Base-by-base conservation (phyloP, 2,113 vertebrate genomes). In the Oryzias woworae region DNA sequence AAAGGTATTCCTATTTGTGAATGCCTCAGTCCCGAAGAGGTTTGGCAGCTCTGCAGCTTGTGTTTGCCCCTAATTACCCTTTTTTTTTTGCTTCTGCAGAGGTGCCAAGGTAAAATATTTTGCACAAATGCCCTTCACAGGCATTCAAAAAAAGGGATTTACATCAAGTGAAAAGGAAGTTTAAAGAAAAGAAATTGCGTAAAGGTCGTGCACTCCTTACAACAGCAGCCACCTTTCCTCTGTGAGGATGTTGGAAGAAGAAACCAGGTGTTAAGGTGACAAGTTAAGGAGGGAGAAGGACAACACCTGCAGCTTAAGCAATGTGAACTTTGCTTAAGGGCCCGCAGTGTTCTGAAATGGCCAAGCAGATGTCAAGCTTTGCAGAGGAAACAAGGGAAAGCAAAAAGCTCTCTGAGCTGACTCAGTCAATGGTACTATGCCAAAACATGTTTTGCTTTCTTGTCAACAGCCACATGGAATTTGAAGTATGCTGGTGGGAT, bases 311-410 rank as follows among this genome's bases (percentile, higher is more conserved):
- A 84, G 87, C 88, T 89, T 87, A 91, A 91, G 88, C 87, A 88
- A 89, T 88, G 82, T 70, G 60, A 75, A 69, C 62, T 84, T 89
- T 86, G 88, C 88, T 85, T 82, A 87, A 79, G 76, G 80, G 71
- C 83, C 85, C 69, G 49, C 50, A 71, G 78, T 69, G 54, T 82
- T 90, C 86, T 87, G 71, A 85, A 85, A 92, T 86, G 87, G 66
- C 86, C 87, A 91, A 90, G 91, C 91, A 85, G 77, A 91, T 91
- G 88, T 87, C 82, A 85, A 87, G 88, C 87, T 84, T 85, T 87
- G 88, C 75, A 1, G 53, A 62, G 17, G 78, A 67, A 66, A 70
- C 58, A 58, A 81, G 66, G 71, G 75, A 77, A 81, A 87, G 81
- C 82, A 76, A 83, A 74, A 77, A 61, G 77, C 71, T 78, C 71